phyloP scores from a whole-genome alignment of 2,113 vertebrate genomes.

The Lepisosteus osseus region DNA sequence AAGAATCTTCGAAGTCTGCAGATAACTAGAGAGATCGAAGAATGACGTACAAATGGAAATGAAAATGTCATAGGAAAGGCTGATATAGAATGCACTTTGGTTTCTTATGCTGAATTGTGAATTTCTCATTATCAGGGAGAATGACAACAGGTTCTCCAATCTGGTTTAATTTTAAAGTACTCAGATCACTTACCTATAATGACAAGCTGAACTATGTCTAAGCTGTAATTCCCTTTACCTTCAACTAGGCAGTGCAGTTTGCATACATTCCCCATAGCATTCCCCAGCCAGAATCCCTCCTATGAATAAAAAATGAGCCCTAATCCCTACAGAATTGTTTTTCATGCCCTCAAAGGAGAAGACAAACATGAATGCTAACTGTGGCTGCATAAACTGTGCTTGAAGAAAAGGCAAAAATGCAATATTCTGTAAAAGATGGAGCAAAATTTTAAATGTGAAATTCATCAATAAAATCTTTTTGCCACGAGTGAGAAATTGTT shows the following conservation, averaged over 20 bases:
- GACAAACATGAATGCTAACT: neutral
- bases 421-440: neutral
- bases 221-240: neutral
- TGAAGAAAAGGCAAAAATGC: neutral
- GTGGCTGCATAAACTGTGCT: neutral
- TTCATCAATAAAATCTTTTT: neutral
- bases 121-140: too few species aligned
- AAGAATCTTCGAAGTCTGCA: too few species aligned
- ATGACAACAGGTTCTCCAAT: too few species aligned
- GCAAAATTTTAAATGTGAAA: neutral
- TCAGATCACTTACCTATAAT: neutral
- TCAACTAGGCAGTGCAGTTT: neutral
- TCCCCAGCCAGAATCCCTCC: conserved; percentile 8
- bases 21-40: too few species aligned
- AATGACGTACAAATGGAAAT: too few species aligned
- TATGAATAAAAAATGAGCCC: neutral
- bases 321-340: conserved; percentile 6
- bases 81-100: too few species aligned
- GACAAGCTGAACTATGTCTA: neutral
- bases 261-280: neutral
- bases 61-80: too few species aligned
- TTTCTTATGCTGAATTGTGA: too few species aligned
- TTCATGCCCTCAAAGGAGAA: neutral
- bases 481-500: neutral
- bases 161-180: neutral